These are phyloP conservation scores for Lagodon rhomboides DNA, from an alignment of 2,797 vertebrate species.

Conservation along the genomic window DNA sequence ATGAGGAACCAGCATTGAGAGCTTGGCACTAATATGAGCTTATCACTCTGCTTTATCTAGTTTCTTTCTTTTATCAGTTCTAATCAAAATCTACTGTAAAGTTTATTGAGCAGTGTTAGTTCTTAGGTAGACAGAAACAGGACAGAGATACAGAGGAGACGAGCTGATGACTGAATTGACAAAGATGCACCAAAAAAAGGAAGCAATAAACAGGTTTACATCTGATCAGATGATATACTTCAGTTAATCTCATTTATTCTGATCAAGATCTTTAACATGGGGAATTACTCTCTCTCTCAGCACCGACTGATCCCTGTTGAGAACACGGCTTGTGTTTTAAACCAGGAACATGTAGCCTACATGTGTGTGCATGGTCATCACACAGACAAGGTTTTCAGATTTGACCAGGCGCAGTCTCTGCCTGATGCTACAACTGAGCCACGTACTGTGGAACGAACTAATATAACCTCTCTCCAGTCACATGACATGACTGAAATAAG, in stretches of 20 bases:
- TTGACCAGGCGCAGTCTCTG: not conserved
- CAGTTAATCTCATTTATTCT: too few relatives aligned
- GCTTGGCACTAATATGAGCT: not conserved
- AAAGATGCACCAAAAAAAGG: not conserved
- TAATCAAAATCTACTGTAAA: not conserved
- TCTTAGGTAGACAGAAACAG: too few relatives aligned
- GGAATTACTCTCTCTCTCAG: too few relatives aligned
- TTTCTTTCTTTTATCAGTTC: not conserved
- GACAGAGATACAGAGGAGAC: not conserved
- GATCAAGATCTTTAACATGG: too few relatives aligned
- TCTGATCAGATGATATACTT: not conserved
- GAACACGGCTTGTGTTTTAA: not conserved
- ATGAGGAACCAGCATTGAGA: not conserved
- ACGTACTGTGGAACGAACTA: slow-evolving; percentile 26
- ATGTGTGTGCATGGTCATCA: not conserved
- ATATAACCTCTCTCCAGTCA: slow-evolving; percentile 26
- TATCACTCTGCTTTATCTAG: not conserved
- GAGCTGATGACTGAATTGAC: not conserved
- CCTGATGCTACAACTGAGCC: not conserved
- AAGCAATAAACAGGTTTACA: not conserved
- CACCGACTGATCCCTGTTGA: too few relatives aligned
- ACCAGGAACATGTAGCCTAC: not conserved
- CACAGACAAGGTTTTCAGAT: not conserved
- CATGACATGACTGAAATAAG: slow-evolving; percentile 12
- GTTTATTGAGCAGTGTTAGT: not conserved